Evolutionary conservation across 1,140 invertebrate species (phyloP).

Genomic region (Apis laboriosa): DNA sequence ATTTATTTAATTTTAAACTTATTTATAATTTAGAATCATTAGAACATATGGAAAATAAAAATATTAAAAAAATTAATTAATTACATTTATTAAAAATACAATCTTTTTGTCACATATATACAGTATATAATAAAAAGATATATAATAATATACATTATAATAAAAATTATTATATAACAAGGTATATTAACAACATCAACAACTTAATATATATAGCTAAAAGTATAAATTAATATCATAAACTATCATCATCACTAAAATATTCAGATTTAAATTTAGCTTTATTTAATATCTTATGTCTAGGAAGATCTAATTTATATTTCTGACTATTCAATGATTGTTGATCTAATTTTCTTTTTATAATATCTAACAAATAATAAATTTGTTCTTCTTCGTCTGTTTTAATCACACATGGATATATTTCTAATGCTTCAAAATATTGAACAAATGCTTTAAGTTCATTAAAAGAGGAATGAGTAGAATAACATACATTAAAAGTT

Average conservation of each 20-base stretch:
- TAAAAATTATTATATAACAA: slow-evolving; percentile 8
- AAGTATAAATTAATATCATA: slow-evolving; percentile 16
- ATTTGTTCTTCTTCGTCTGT: slow-evolving; percentile 23
- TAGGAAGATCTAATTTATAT: slow-evolving; percentile 48
- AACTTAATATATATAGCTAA: background rate
- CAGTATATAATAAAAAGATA: background rate
- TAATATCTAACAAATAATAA: slow-evolving; percentile 57
- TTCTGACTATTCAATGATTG: background rate
- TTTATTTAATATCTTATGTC: slow-evolving; percentile 39
- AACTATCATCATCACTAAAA: slow-evolving; percentile 64
- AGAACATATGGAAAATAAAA: slow-evolving; percentile 30
- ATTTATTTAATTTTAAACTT: background rate
- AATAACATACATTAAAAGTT: slow-evolving; percentile 83
- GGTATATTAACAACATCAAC: slow-evolving; percentile 1
- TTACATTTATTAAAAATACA: slow-evolving; percentile 40
- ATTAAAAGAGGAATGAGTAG: slow-evolving; percentile 84
- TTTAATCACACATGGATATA: slow-evolving; percentile 81
- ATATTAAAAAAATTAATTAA: slow-evolving; percentile 4
- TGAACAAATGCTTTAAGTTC: slow-evolving; percentile 82
- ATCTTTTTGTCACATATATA: background rate
- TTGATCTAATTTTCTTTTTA: slow-evolving; percentile 46
- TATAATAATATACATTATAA: slow-evolving; percentile 15
- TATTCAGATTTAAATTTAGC: slow-evolving; percentile 56
- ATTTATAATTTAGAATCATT: background rate
- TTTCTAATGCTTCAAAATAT: slow-evolving; percentile 81